Conservation (phyloP, 2,888 invertebrate species). For the Zhuqinia jingwanae region DNA sequence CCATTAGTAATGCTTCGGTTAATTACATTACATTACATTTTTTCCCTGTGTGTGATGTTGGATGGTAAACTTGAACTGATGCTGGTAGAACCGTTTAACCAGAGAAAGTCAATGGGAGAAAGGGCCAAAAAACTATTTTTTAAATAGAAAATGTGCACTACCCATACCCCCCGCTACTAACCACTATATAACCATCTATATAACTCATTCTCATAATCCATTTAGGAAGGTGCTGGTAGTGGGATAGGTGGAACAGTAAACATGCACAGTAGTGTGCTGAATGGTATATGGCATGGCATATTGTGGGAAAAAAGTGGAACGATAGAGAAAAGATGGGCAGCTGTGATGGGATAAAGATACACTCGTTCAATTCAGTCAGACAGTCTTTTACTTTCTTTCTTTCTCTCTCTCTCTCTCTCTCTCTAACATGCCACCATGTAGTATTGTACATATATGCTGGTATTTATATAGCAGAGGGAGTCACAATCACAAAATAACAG, state of each 20-base stretch:
- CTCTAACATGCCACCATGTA: too few species aligned
- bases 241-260: not conserved
- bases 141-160: not conserved
- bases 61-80: too few species aligned
- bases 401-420: too few species aligned
- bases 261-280: not conserved
- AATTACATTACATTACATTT: constrained; percentile 40
- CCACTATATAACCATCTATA: constrained; percentile 11
- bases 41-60: not conserved
- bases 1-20: constrained; percentile 38
- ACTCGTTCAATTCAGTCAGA: not conserved
- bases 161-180: constrained; percentile 21
- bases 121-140: not conserved
- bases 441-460: too few species aligned
- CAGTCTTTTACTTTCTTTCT: not conserved
- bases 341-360: constrained; percentile 37
- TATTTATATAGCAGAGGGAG: too few species aligned
- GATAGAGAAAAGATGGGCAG: constrained; percentile 23
- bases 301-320: constrained; percentile 36
- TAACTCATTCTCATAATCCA: constrained; percentile 27
- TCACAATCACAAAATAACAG: too few species aligned
- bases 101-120: not conserved
- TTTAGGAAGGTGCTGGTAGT: constrained; percentile 28
- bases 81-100: not conserved
- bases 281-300: not conserved